Evolutionary conservation across 2,113 vertebrate species (phyloP), one percentile per base, ranked within the genome.

Genomic region (Mohoua ochrocephala): DNA sequence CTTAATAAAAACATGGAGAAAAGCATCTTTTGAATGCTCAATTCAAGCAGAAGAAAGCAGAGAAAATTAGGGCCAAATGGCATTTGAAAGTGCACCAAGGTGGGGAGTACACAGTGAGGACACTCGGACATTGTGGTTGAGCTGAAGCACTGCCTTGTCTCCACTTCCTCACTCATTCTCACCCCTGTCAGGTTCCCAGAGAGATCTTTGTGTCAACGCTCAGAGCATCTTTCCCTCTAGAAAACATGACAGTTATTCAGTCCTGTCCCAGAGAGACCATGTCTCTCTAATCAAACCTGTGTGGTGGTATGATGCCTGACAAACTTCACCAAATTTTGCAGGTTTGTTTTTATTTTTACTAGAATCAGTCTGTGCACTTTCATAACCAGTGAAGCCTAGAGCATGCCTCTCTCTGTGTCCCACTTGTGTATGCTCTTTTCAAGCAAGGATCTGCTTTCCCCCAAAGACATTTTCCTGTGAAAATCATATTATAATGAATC

Each of bases 381-480:
- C 54, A 57, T 31, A 77, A 23, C 11, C 6, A n/a, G 12, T 23
- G n/a, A 53, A 73, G 39, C 59, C 60, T 88, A 27, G 18, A 74
- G 35, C 1, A 0, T 76, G 42, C 15, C 14, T 68, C 59, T 89
- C 1, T 17, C 2, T 60, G 79, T 83, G 80, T 91, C 78, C 84
- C 80, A 64, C 61, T 92, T 89, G 41, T 52, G 35, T 61, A 64
- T 49, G 64, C 69, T 89, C 5, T 1, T 79, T 94, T 84, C 61
- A 81, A 88, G 54, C 52, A 88, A 65, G 73, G 24, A 68, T 70
- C 49, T 82, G 44, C 65, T 89, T 93, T 95, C 19, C 57, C 57
- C 31, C 49, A 84, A 81, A 89, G 89, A 87, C 24, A 92, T 75
- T 91, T 81, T 94, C 44, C 89, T 68, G 76, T 81, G 71, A 84